Evolutionary conservation across 2,888 invertebrate species (phyloP), one percentile per base, ranked within the genome.

Genomic region (Oxystoma pomonae): DNA sequence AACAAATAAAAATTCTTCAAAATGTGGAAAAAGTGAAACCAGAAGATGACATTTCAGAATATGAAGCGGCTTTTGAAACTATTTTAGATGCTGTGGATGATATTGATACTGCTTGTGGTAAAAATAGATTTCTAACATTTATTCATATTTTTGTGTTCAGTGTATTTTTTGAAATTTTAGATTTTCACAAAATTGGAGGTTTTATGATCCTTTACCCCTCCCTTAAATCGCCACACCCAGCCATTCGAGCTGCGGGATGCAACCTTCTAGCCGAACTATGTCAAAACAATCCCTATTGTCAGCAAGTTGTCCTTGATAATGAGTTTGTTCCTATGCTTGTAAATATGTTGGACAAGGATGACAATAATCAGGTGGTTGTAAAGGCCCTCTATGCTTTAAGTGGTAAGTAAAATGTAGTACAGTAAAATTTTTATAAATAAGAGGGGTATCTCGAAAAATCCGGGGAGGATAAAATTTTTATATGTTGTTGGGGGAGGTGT

Each of bases 261-360:
- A 84, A 87, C 21, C 79, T 94, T 16, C 81, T 96, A 1, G 94
- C 90, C 0, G 90, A 90, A 72, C 77, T 94, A 63, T 87, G 90
- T 49, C 96, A 96, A 80, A 94, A 96, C 80, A 95, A 96, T 80
- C 87, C 89, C 0, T 90, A 85, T 75, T 92, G 92, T 71, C 96
- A 96, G 77, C 79, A 85, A 20, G 82, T 84, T 53, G 86, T 89
- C n/a, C 70, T 91, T 2, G 87, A 90, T 65, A 82, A 84, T 57
- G 86, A 87, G 0, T 80, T 90, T 7, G 78, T 95, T 55, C 85
- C 87, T 0, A 80, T 84, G 7, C 77, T 95, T 16, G 74, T 91
- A 16, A 77, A 79, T 2, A 77, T 90, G 62, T 78, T 88, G 12
- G 84, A 86, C 69, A 80, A 79, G 9, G 83, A 84, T 65, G 76